Base-by-base conservation (phyloP, 2,797 vertebrate genomes). In the Coluber constrictor region DNA sequence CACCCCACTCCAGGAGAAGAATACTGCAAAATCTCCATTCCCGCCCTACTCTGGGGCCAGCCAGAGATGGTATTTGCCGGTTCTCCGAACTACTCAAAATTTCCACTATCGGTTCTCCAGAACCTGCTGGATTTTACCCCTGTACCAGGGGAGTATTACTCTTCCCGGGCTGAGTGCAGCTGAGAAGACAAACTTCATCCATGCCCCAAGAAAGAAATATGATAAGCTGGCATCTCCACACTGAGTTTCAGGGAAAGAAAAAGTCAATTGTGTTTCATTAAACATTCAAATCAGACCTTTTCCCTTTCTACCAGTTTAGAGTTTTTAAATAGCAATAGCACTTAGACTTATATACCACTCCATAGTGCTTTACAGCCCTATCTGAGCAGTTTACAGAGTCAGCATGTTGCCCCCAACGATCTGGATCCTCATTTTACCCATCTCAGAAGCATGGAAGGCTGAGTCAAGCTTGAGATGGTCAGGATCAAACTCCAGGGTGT, bases 211-310 rank as follows among this genome's bases (percentile, higher is more conserved):
- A 94, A 32, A 5, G 60, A 10, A 4, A 5, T 60, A 0, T 54
- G 96, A 93, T 79, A 93, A 96, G 94, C 27, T n/a, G 88, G 95
- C 92, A 96, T 18, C 32, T 60, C 91, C 93, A n/a, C 66, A 92
- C 47, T 74, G 90, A 92, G 89, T 90, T n/a, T 23, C 20, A 4
- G 51, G 90, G 8, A 29, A 56, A 83, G 89, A 92, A 25, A 57
- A 90, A 6, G 32, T 0, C 1, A 93, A 94, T 92, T 92, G 91
- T 92, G 8, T 92, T 88, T 93, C 66, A 93, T 47, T 86, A 90
- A 94, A 90, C n/a, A 86, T 95, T 92, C 94, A 8, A 25, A 57
- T 87, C 90, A 2, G 55, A 93, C 61, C 94, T 94, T 91, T 54
- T 47, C 91, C 92, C 70, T 8, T 88, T 96, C 93, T 93, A 6